Percentiles rank a stretch among this genome's conserved stretches.
Evolutionary conservation across 2,113 vertebrate species (phyloP).

Genomic region (Motacilla tschutschensis): DNA sequence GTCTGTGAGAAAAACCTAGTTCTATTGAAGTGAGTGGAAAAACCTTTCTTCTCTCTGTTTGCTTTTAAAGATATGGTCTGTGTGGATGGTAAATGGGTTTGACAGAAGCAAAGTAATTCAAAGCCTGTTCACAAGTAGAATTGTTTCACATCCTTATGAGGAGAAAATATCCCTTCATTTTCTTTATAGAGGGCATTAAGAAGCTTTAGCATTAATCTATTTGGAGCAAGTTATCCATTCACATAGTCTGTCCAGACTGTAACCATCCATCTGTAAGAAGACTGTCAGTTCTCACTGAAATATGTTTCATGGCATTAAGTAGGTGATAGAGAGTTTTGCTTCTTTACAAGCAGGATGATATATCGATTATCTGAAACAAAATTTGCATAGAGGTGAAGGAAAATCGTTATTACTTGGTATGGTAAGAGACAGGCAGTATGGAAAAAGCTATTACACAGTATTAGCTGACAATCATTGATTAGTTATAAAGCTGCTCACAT

Average conservation of each 20-base stretch:
- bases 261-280: background rate
- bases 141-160: constrained; percentile 33
- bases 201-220: background rate
- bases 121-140: constrained; percentile 37
- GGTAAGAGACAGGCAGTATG: background rate
- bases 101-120: constrained; percentile 66
- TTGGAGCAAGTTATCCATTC: background rate
- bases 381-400: background rate
- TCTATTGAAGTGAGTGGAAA: constrained; percentile 21
- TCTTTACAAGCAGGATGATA: background rate
- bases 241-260: background rate
- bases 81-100: constrained; percentile 64
- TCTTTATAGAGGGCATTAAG: background rate
- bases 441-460: background rate
- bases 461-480: background rate
- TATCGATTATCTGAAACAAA: background rate
- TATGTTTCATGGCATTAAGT: background rate
- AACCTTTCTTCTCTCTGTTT: constrained; percentile 47
- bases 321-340: background rate
- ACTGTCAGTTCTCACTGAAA: background rate
- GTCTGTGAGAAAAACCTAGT: constrained; percentile 20
- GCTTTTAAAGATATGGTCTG: constrained; percentile 56
- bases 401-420: constrained; percentile 7
- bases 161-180: background rate
- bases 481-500: background rate